phyloP scores from a whole-genome alignment of 2,888 invertebrate species.

The Ophraella communa region DNA sequence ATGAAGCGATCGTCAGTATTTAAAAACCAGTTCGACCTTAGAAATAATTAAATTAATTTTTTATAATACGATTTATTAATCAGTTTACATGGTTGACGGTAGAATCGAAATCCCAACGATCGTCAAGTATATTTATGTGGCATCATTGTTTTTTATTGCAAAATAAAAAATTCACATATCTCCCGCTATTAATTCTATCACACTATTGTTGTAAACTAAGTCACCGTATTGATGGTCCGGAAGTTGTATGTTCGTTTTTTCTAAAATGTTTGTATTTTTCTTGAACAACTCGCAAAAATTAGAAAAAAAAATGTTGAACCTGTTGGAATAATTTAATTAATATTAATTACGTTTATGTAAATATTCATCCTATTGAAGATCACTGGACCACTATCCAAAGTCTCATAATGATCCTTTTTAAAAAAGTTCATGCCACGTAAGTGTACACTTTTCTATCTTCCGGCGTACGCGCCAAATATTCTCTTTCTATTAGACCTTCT shows the following conservation, averaged over 20 bases:
- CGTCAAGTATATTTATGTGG: neutral
- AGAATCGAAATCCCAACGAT: slow-evolving; percentile 2
- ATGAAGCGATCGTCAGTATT: neutral
- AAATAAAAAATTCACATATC: slow-evolving; percentile 2
- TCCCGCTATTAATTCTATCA: slow-evolving; percentile 8
- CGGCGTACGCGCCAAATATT: slow-evolving; percentile 96
- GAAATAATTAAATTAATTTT: too few relatives aligned
- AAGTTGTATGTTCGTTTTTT: slow-evolving; percentile 15
- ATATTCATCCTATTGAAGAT: slow-evolving; percentile 45
- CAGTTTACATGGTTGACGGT: neutral
- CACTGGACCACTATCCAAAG: slow-evolving; percentile 41
- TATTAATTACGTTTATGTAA: slow-evolving; percentile 43
- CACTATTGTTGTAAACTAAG: slow-evolving; percentile 13
- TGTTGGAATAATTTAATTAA: slow-evolving; percentile 47
- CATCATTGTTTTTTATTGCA: slow-evolving; percentile 8
- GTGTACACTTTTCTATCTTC: slow-evolving; percentile 97
- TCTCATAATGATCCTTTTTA: slow-evolving; percentile 39
- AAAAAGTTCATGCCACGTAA: slow-evolving; percentile 81
- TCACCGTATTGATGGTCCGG: slow-evolving; percentile 13
- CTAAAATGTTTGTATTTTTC: slow-evolving; percentile 1
- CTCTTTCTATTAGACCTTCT: slow-evolving; percentile 98
- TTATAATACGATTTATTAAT: neutral
- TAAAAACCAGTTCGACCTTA: neutral
- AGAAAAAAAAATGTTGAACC: slow-evolving; percentile 19
- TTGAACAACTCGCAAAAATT: slow-evolving; percentile 16